Conservation (phyloP, 2,797 vertebrate genomes). For the Sebastes taczanowskii region DNA sequence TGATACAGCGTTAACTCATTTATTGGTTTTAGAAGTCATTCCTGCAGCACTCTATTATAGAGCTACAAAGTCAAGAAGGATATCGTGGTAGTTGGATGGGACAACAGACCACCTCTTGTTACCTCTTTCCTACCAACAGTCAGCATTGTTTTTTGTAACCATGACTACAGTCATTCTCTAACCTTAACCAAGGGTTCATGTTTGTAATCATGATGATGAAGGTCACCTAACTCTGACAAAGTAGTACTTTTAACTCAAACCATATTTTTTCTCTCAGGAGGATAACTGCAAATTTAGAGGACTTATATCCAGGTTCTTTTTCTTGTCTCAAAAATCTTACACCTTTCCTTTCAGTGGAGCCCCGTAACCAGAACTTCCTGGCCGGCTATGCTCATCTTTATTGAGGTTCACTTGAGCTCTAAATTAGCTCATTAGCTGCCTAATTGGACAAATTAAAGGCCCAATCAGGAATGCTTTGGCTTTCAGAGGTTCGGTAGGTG, state of each 20-base stretch:
- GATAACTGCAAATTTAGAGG: background rate
- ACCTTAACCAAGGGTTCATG: background rate
- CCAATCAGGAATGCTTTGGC: constrained; percentile 71
- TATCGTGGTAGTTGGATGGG: background rate
- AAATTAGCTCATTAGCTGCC: constrained; percentile 81
- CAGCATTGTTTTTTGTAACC: background rate
- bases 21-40: too few relatives aligned
- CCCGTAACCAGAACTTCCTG: constrained; percentile 39
- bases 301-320: background rate
- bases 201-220: background rate
- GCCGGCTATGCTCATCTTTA: constrained; percentile 51
- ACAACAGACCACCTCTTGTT: background rate
- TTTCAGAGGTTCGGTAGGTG: constrained; percentile 76
- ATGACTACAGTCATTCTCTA: background rate
- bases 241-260: background rate
- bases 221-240: background rate
- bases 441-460: constrained; percentile 83
- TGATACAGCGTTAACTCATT: too few relatives aligned
- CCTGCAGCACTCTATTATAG: too few relatives aligned
- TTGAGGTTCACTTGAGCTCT: constrained; percentile 81
- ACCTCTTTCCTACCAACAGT: background rate
- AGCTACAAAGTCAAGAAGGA: background rate
- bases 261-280: background rate
- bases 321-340: constrained; percentile 5
- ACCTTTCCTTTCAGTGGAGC: constrained; percentile 34